phyloP scores from a whole-genome alignment of 2,113 vertebrate genomes.

The Henicopernis longicauda region DNA sequence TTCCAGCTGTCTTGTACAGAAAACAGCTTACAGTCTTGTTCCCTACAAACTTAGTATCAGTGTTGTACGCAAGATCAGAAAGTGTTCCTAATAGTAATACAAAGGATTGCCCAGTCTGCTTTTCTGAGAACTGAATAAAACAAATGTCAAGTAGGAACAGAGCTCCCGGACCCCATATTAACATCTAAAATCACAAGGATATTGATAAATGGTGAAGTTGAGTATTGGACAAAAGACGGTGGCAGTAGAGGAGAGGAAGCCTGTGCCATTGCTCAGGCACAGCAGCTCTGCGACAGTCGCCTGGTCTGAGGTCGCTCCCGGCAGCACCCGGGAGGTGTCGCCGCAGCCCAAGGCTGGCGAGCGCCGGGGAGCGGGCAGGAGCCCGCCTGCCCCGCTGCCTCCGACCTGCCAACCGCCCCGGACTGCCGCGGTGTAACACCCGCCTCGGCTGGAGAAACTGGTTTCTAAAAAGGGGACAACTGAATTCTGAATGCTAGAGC shows the following conservation, averaged over 20 bases:
- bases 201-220: accelerated
- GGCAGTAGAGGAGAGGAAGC: accelerated
- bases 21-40: background rate
- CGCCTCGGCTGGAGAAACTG: too few species aligned
- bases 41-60: background rate
- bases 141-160: accelerated
- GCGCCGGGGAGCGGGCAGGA: too few species aligned
- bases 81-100: background rate
- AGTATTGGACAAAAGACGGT: accelerated
- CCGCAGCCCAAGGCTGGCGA: slow-evolving; percentile 46
- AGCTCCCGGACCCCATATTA: accelerated
- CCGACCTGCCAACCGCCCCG: background rate
- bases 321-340: slow-evolving; percentile 60
- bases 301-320: background rate
- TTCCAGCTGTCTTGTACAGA: background rate
- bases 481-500: too few species aligned
- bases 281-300: background rate
- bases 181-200: too few species aligned
- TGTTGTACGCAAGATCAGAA: background rate
- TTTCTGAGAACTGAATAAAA: background rate
- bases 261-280: accelerated
- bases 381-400: background rate
- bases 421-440: background rate
- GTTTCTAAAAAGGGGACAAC: background rate
- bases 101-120: background rate